Base-by-base conservation (phyloP, 2,888 invertebrate genomes). In the Phengaris arion region DNA sequence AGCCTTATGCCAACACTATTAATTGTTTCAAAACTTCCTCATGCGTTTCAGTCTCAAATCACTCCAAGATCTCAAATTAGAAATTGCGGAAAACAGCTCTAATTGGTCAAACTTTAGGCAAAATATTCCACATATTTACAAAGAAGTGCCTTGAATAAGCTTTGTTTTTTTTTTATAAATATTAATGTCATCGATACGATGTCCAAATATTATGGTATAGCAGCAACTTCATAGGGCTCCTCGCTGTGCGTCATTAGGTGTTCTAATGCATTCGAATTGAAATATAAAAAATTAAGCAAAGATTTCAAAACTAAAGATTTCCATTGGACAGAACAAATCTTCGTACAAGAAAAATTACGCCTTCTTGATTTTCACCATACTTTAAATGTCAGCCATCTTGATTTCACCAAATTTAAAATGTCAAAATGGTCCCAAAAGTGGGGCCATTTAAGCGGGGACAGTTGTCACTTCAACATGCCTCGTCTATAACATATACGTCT, bases 251-350 rank as follows among this genome's bases (percentile, higher is more conserved):
- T 51, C 70, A 51, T 51, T 70, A 22, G 70, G 70, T 70, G 51
- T 70, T 70, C 46, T 69, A 69, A 69, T 48, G 48, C 15, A 69
- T 69, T 72, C 35, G 35, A 70, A 76, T 75, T 77, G 59, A 76
- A 79, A 80, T 82, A 81, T 79, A 79, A 72, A 72, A 35, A 72
- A 72, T 54, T 35, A 35, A 4, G 35, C 35, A 35, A 35, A 22
- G 22, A 22, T 22, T 22, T 22, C 22, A 22, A 22, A 22, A 22
- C 22, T 22, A 22, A 22, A 22, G 1, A 22, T 22, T 22, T 22
- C 0, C 22, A 22, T 22, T 22, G 22, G 22, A 22, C 22, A 22
- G 22, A 22, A 22, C 22, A 22, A 22, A 22, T 22, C 22, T 22
- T 22, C 22, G 1, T 22, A 22, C 22, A 22, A 22, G 22, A 22